phyloP scores from a whole-genome alignment of 2,797 vertebrate species.

The Pseudocheirus occidentalis region DNA sequence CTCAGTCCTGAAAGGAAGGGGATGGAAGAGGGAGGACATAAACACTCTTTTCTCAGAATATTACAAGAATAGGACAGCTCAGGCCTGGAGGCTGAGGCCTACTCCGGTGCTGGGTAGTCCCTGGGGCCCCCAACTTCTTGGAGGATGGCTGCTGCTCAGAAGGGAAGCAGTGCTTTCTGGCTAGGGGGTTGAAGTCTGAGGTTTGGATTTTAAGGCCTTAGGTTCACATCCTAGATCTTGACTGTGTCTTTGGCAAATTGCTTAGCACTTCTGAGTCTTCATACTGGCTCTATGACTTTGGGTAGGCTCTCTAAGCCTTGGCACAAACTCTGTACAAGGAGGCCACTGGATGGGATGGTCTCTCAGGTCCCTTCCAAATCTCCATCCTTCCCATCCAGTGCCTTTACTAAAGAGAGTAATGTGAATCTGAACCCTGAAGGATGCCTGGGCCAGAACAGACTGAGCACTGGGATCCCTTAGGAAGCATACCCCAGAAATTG shows the following conservation, averaged over 20 bases:
- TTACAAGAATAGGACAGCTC: background rate
- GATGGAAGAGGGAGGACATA: background rate
- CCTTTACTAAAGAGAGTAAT: background rate
- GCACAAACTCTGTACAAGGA: background rate
- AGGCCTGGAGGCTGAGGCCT: background rate
- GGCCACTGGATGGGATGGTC: background rate
- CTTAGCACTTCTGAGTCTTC: background rate
- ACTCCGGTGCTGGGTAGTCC: background rate
- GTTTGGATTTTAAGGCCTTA: background rate
- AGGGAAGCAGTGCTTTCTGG: background rate
- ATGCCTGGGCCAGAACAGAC: background rate
- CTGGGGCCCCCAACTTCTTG: background rate
- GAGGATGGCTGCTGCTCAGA: background rate
- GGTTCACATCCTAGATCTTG: background rate
- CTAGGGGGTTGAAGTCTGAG: background rate
- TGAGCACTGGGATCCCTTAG: background rate
- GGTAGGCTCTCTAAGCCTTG: background rate
- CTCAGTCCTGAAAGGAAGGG: background rate
- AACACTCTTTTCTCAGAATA: background rate
- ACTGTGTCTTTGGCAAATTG: no score
- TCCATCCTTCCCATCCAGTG: background rate
- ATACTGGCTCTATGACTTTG: background rate
- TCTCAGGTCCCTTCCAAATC: background rate
- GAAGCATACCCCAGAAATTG: background rate
- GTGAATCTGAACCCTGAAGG: background rate